Evolutionary conservation across 2,888 invertebrate genomes (phyloP).

Genomic region (Microctonus aethiopoides): DNA sequence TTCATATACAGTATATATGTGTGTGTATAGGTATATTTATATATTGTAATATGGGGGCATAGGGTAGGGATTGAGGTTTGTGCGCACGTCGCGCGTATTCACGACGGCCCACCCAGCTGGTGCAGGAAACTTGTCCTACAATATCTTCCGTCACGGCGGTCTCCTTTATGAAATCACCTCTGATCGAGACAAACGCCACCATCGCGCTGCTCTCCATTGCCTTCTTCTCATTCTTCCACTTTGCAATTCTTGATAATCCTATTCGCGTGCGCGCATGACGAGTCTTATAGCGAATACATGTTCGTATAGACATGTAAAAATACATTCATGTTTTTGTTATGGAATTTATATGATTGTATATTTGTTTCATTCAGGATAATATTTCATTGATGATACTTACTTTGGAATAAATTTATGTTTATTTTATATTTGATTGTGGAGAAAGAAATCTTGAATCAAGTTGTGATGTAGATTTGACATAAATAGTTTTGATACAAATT

Average conservation of each 20-base stretch:
- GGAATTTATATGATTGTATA: no score
- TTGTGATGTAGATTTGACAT: no score
- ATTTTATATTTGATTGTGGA: no score
- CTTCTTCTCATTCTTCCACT: conserved; percentile 24
- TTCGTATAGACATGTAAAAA: background rate
- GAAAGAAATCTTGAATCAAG: no score
- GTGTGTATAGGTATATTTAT: background rate
- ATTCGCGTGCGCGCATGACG: conserved; percentile 10
- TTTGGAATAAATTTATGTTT: no score
- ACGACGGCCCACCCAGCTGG: conserved; percentile 61
- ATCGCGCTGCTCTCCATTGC: conserved; percentile 33
- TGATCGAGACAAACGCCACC: conserved; percentile 52
- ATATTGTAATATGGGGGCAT: conserved; percentile 1
- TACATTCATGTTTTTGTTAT: background rate
- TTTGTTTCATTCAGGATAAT: no score
- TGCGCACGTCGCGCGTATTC: conserved; percentile 41
- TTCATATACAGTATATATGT: no score
- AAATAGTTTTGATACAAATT: no score
- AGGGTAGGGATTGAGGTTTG: conserved; percentile 31
- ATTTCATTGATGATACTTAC: no score
- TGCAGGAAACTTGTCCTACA: conserved; percentile 64
- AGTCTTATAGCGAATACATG: background rate
- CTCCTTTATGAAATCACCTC: conserved; percentile 65
- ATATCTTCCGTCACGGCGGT: conserved; percentile 66
- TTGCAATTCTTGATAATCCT: background rate